Evolutionary conservation across 53 echinoderm and acorn worm genomes (phyloP).

Genomic region (Temnopleurus reevesii): DNA sequence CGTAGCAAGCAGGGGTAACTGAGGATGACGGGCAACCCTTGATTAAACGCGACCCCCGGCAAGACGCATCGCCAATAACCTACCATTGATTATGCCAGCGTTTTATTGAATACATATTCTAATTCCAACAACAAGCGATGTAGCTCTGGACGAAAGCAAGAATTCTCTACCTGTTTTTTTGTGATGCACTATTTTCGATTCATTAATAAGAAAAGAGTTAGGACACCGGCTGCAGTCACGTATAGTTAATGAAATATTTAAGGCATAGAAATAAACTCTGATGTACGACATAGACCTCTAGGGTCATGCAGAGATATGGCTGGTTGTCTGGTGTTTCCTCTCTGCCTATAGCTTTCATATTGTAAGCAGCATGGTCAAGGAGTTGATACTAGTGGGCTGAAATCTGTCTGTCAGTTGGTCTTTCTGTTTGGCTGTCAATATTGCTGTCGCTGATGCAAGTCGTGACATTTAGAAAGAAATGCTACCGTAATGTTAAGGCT

Average conservation of each 20-base stretch:
- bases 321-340: background rate
- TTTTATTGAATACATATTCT: conserved; percentile 50
- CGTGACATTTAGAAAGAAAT: conserved; percentile 34
- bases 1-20: conserved; percentile 28
- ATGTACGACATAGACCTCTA: background rate
- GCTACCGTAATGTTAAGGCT: conserved; percentile 1
- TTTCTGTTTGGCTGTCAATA: conserved; percentile 14
- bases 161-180: background rate
- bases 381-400: background rate
- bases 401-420: conserved; percentile 29
- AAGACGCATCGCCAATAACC: conserved; percentile 45
- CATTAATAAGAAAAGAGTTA: background rate
- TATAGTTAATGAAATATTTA: background rate
- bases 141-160: background rate
- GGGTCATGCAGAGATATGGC: background rate
- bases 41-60: conserved; percentile 45
- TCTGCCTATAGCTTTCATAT: conserved; percentile 4
- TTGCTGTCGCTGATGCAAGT: background rate
- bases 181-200: background rate
- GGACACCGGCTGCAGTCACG: background rate
- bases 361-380: background rate
- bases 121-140: background rate
- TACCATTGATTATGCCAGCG: conserved; percentile 45
- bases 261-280: background rate
- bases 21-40: conserved; percentile 46